Conservation (phyloP, 2,113 vertebrate species). For the Caranx melampygus region DNA sequence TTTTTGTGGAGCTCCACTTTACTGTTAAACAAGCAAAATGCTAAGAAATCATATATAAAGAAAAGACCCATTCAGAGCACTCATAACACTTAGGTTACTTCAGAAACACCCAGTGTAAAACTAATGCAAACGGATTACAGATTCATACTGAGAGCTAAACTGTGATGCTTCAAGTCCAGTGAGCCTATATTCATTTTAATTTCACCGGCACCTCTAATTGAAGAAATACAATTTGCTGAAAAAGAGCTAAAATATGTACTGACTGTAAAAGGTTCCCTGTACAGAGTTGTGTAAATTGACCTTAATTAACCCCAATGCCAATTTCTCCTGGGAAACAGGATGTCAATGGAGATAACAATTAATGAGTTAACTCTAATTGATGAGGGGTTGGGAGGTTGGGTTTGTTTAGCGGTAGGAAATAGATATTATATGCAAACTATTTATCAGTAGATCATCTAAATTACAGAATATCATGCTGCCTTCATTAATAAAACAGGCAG, state of each 20-base stretch:
- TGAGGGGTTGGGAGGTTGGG: constrained; percentile 14
- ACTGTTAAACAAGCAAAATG: background rate
- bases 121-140: background rate
- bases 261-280: constrained; percentile 5
- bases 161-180: background rate
- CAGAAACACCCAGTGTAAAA: background rate
- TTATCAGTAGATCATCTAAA: constrained; percentile 14
- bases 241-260: constrained; percentile 16
- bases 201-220: background rate
- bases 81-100: too few species aligned
- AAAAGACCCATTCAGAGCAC: too few species aligned
- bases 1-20: background rate
- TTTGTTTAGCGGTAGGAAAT: constrained; percentile 8
- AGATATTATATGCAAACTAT: constrained; percentile 22
- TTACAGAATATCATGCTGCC: background rate
- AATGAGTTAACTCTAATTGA: constrained; percentile 20
- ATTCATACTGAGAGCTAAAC: background rate
- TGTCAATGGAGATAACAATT: constrained; percentile 34
- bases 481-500: constrained; percentile 14
- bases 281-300: constrained; percentile 10
- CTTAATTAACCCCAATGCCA: constrained; percentile 44
- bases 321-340: constrained; percentile 39
- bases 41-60: too few species aligned
- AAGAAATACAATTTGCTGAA: background rate
- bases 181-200: background rate